These are phyloP conservation scores for Carollia perspicillata DNA, from an alignment of 2,113 vertebrate genomes.

Conservation along the genomic window DNA sequence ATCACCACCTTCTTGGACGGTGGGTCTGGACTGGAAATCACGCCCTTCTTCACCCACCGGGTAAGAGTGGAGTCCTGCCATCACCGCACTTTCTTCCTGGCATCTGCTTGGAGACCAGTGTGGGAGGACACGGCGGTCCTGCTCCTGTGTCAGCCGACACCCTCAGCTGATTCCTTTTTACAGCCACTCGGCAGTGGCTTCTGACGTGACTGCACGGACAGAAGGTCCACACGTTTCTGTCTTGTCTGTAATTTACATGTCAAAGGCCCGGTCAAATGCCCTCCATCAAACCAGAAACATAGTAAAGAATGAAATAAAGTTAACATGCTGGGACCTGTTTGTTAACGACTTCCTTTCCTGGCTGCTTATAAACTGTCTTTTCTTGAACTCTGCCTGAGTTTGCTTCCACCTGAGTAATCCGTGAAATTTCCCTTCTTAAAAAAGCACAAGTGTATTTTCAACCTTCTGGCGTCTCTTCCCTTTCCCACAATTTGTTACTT, in stretches of 20 bases:
- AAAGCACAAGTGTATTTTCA: not conserved
- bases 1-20: not conserved
- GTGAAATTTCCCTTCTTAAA: not conserved
- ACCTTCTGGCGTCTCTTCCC: not conserved
- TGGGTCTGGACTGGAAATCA: not conserved
- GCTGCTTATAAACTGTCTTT: not conserved
- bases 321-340: not conserved
- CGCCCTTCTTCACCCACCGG: not conserved
- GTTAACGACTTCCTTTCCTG: not conserved
- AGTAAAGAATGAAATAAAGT: not conserved
- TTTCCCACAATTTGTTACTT: too few relatives aligned
- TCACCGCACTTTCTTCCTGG: not conserved
- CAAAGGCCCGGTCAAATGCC: not conserved
- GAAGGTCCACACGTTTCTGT: not conserved
- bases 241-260: not conserved
- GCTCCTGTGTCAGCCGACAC: not conserved
- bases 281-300: not conserved
- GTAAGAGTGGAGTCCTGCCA: not conserved
- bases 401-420: not conserved
- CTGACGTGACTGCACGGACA: not conserved
- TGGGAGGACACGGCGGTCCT: not conserved
- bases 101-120: not conserved
- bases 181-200: not conserved
- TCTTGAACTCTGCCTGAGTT: not conserved
- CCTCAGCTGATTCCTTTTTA: not conserved